Evolutionary conservation across 2,113 vertebrate species (phyloP), one percentile per base, ranked within the genome.

Genomic region (Oncorhynchus clarkii): DNA sequence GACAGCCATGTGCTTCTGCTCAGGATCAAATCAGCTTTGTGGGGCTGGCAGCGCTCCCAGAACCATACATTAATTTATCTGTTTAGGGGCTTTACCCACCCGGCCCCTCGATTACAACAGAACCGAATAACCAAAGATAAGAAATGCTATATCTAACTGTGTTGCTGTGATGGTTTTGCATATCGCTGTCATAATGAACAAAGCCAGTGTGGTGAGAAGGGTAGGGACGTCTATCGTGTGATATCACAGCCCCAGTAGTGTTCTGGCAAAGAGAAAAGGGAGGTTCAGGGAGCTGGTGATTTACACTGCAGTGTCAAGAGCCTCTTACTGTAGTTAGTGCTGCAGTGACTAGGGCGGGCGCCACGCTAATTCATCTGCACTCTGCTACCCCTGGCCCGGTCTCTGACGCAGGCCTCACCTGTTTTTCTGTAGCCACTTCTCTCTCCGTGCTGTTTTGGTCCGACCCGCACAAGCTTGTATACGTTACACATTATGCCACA

Each of bases 21-120:
- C 31, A 72, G 82, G 88, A 89, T 84, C 76, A 77, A 29, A 59
- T 79, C 75, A 39, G 77, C 84, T 80, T 71, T 74, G 82, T 77
- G 82, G 74, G 77, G 71, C 82, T 89, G 86, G 87, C 87, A 82
- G 54, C 45, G 29, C 67, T 87, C 84, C 88, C 83, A 85, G 73
- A 84, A 49, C 39, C 20, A 24, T 80, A 79, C 75, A 70, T 74
- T 75, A 78, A 76, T 87, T 84, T 86, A 89, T 90, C 39, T 68
- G 34, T 83, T 87, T 81, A 76, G 49, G 59, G 51, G 76, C 14
- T 77, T 71, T 65, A 76, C 34, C 71, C 78, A 5, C 48, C 54
- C 39, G 2, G 39, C 72, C 74, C 57, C 29, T 71, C 24, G 54
- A 27, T 68, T 12, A 39, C 59, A 75, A 22, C 31, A 71, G n/a